A percentile compares a stretch with the other conserved stretches of the same genome.
Evolutionary conservation across 2,113 vertebrate species (phyloP).

Genomic region (Pleuronectes platessa): DNA sequence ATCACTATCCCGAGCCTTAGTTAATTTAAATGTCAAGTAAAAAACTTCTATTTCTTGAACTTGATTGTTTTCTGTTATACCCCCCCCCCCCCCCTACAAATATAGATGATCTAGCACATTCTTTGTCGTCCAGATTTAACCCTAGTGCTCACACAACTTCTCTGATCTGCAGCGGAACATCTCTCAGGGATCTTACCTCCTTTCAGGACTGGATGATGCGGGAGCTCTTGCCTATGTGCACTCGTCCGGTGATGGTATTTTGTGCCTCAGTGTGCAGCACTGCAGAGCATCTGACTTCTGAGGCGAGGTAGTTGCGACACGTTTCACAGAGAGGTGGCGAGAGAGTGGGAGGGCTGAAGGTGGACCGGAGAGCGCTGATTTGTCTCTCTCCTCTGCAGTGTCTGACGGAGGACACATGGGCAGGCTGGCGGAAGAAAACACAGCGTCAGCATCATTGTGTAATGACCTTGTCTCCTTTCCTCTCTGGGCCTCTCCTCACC

Average conservation of each 20-base stretch:
- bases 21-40: not conserved
- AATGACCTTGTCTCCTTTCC: constrained; percentile 46
- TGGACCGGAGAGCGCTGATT: constrained; percentile 57
- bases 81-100: no score
- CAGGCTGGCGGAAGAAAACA: constrained; percentile 24
- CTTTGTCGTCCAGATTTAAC: not conserved
- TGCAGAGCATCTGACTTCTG: constrained; percentile 40
- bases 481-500: constrained; percentile 12
- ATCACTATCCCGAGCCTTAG: not conserved
- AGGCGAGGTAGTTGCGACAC: not conserved
- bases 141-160: not conserved
- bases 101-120: constrained; percentile 18
- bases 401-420: constrained; percentile 30
- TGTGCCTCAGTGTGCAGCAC: constrained; percentile 40
- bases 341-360: constrained; percentile 51
- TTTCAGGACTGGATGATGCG: constrained; percentile 31
- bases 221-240: constrained; percentile 41
- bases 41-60: not conserved
- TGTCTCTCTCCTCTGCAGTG: constrained; percentile 67
- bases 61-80: not conserved
- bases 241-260: not conserved
- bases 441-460: constrained; percentile 24
- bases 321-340: constrained; percentile 21
- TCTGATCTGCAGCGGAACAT: not conserved
- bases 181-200: constrained; percentile 59